A percentile compares a stretch with the other conserved stretches of the same genome.
Conservation (phyloP, 2,888 invertebrate species). For the Cancer borealis region DNA sequence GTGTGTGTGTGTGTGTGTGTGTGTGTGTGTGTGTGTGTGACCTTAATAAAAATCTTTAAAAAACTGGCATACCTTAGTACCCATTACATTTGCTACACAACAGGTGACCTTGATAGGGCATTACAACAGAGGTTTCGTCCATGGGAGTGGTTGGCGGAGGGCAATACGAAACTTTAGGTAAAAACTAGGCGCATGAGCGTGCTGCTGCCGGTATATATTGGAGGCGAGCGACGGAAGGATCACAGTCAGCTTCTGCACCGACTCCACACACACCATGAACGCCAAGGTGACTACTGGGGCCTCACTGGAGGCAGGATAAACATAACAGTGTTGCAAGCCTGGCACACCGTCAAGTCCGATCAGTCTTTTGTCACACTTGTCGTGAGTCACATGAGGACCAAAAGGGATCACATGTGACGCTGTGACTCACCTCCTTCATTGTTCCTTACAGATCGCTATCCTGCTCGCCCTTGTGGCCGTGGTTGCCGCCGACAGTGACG, state of each 20-base stretch:
- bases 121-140: not conserved
- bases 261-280: constrained; percentile 33
- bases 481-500: constrained; percentile 45
- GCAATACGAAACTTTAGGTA: not conserved
- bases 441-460: constrained; percentile 39
- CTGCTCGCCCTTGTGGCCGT: constrained; percentile 40
- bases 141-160: not conserved
- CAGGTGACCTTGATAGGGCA: not conserved
- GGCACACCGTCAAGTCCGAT: not conserved
- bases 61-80: not conserved
- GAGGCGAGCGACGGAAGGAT: not conserved
- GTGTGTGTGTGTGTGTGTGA: constrained; percentile 1
- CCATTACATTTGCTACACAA: not conserved
- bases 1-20: not conserved
- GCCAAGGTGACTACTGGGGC: not conserved
- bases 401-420: not conserved
- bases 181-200: not conserved
- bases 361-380: not conserved
- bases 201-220: constrained; percentile 31
- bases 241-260: constrained; percentile 15
- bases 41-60: too few relatives aligned
- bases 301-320: not conserved
- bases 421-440: constrained; percentile 11
- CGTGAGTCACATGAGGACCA: not conserved
- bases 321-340: not conserved